Conservation (phyloP, 2,797 vertebrate species). For the Hyperoplus lanceolatus region DNA sequence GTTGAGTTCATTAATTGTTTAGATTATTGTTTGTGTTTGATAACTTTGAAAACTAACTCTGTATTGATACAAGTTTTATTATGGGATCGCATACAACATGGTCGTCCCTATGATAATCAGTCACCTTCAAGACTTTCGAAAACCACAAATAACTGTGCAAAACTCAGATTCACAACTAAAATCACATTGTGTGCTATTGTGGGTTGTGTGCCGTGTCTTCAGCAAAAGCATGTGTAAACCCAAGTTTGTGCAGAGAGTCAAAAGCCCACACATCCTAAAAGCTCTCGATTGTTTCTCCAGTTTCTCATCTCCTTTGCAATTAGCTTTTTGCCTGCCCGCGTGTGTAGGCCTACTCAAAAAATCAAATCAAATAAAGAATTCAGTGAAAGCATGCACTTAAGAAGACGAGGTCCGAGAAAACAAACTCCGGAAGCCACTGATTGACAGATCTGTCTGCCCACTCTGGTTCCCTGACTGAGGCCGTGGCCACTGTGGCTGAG, state of each 20-base stretch:
- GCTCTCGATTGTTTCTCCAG: conserved; percentile 40
- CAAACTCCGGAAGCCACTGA: conserved; percentile 85
- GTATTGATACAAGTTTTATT: too few species aligned
- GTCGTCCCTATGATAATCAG: background rate
- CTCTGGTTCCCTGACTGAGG: conserved; percentile 74
- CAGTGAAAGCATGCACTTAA: conserved; percentile 76
- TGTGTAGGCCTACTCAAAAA: conserved; percentile 49
- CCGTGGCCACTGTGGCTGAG: conserved; percentile 73
- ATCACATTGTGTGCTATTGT: conserved; percentile 23
- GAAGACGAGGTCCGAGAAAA: conserved; percentile 73
- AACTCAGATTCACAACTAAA: background rate
- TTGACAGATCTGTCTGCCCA: conserved; percentile 82
- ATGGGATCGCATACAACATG: background rate
- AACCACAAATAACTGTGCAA: conserved; percentile 1
- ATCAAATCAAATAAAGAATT: conserved; percentile 40
- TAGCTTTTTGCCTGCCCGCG: conserved; percentile 68
- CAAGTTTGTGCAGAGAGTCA: conserved; percentile 34
- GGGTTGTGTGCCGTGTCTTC: conserved; percentile 29
- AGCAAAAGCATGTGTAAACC: conserved; percentile 21
- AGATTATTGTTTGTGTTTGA: too few species aligned
- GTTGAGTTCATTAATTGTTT: too few species aligned
- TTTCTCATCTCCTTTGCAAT: conserved; percentile 72
- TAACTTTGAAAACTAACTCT: background rate
- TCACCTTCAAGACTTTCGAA: conserved; percentile 10
- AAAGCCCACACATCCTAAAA: conserved; percentile 57